These are phyloP conservation scores for Coleophora flavipennella DNA, from an alignment of 2,888 invertebrate species.

Conservation along the genomic window DNA sequence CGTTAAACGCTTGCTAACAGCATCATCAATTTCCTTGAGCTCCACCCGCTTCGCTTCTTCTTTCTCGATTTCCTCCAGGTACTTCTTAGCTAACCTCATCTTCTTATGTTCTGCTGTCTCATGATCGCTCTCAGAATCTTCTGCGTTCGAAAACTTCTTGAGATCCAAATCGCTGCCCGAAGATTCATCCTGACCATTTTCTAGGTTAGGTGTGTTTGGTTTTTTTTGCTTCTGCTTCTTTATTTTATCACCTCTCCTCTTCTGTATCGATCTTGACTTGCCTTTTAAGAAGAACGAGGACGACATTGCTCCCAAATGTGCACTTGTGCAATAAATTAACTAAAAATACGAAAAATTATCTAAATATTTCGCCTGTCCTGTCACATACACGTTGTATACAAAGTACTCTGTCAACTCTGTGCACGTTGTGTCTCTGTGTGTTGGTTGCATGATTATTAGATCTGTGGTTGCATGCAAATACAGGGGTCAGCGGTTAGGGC, in stretches of 20 bases:
- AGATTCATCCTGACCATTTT: conserved; percentile 72
- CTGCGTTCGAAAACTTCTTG: conserved; percentile 62
- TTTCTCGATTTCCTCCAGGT: conserved; percentile 87
- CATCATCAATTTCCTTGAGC: conserved; percentile 74
- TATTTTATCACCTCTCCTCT: conserved; percentile 65
- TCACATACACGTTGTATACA: not conserved
- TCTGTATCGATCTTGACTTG: conserved; percentile 67
- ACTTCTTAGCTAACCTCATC: conserved; percentile 89
- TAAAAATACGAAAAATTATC: not conserved
- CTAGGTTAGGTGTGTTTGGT: conserved; percentile 48
- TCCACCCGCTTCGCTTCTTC: conserved; percentile 82
- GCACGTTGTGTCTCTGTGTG: too few species aligned
- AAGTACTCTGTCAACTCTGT: too few species aligned
- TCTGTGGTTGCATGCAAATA: too few species aligned
- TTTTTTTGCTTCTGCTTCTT: conserved; percentile 51
- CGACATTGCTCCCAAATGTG: conserved; percentile 43
- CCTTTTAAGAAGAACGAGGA: conserved; percentile 75
- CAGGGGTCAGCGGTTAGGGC: too few species aligned
- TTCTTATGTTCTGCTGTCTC: conserved; percentile 94
- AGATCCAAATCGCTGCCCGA: conserved; percentile 77
- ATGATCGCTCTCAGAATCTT: conserved; percentile 74
- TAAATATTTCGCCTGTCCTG: not conserved
- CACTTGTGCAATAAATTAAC: not conserved
- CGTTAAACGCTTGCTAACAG: conserved; percentile 82
- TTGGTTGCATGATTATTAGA: too few species aligned